Conservation (phyloP, 2,888 invertebrate species). For the Agrypnus murinus region DNA sequence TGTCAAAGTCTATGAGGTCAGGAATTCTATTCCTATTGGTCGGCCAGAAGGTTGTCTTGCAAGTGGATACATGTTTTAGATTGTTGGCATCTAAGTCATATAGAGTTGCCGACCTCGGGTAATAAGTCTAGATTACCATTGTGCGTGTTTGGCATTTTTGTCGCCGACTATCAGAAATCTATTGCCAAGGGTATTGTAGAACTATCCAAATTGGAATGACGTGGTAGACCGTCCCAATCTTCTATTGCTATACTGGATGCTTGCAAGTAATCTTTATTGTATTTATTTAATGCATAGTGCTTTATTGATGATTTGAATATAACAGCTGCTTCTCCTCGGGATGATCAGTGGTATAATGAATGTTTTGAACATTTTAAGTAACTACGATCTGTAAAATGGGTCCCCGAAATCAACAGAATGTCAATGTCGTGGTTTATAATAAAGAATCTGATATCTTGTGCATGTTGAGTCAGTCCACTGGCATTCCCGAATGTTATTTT, state of each 20-base stretch:
- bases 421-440: constrained; percentile 2
- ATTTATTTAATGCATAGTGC: not conserved
- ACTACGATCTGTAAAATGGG: too few species aligned
- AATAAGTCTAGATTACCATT: too few species aligned
- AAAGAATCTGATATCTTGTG: not conserved
- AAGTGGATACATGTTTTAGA: not conserved
- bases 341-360: not conserved
- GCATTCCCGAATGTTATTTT: not conserved
- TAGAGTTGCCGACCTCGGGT: not conserved
- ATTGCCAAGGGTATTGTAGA: not conserved
- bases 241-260: not conserved
- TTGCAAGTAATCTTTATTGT: too few species aligned
- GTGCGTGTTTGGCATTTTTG: not conserved
- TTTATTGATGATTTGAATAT: not conserved
- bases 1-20: not conserved
- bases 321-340: not conserved
- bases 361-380: not conserved
- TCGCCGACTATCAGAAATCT: not conserved
- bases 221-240: not conserved
- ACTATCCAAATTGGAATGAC: not conserved
- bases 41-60: too few species aligned
- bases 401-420: not conserved
- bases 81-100: constrained; percentile 1
- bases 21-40: not conserved
- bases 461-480: not conserved